Percentiles rank a stretch among this genome's conserved stretches.
Conservation (phyloP, 2,888 invertebrate species). For the Eupeodes luniger region DNA sequence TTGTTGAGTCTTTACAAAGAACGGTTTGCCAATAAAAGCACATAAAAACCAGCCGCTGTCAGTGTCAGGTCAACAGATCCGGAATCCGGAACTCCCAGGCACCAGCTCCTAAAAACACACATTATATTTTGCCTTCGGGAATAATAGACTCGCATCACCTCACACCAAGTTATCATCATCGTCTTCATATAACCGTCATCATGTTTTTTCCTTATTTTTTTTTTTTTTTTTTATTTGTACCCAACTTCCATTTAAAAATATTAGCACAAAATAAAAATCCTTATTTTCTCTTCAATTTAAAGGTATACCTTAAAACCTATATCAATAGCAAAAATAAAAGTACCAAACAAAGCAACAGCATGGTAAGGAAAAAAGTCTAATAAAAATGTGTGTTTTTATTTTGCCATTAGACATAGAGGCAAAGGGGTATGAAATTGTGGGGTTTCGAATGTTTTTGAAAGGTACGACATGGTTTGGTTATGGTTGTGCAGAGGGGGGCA, state of each 20-base stretch:
- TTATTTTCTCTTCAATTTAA: conserved; percentile 60
- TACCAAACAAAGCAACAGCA: conserved; percentile 67
- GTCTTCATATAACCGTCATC: conserved; percentile 71
- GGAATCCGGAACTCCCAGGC: conserved; percentile 18
- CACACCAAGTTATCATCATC: conserved; percentile 55
- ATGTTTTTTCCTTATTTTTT: conserved; percentile 39
- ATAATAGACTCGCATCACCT: conserved; percentile 72
- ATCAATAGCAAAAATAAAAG: neutral
- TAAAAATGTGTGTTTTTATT: conserved; percentile 54
- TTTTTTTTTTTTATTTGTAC: neutral
- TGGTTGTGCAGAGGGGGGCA: conserved; percentile 56
- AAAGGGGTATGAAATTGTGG: neutral
- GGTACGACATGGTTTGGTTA: conserved; percentile 12
- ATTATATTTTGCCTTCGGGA: conserved; percentile 32
- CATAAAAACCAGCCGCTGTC: conserved; percentile 73
- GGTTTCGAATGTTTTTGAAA: conserved; percentile 32
- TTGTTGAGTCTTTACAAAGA: neutral
- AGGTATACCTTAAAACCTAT: conserved; percentile 17
- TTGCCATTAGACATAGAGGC: conserved; percentile 7
- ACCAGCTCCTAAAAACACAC: conserved; percentile 25
- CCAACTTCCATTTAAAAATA: conserved; percentile 44
- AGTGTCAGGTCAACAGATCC: conserved; percentile 65
- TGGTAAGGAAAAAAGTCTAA: conserved; percentile 51
- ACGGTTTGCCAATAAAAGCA: conserved; percentile 62
- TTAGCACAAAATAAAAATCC: conserved; percentile 58